Evolutionary conservation across 2,797 vertebrate genomes (phyloP), one percentile per base, ranked within the genome.

Genomic region (Cygnus olor): DNA sequence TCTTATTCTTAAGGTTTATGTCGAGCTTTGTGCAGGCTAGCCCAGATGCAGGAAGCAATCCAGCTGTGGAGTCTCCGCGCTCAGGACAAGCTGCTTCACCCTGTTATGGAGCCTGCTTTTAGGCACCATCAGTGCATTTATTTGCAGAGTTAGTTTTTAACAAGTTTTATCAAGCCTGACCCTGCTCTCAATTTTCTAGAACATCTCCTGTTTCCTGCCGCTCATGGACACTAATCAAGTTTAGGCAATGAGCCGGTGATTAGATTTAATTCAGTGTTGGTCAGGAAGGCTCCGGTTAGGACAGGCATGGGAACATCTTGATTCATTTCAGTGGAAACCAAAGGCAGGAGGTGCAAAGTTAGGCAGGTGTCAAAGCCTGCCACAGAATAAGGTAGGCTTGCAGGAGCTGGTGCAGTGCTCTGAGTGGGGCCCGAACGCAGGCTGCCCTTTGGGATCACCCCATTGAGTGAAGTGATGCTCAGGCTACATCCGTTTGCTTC

Each of bases 101-200:
- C 49, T 47, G 14, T 47, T 83, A 32, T 0, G 1, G 32, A 63
- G 22, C 58, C 17, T 91, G 54, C 42, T 95, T 90, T 84, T 72
- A 88, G 40, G 32, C 36, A 53, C 15, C 27, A 28, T 88, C 64
- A 81, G 14, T 34, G n/a, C 8, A 0, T 34, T 84, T 76, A 44
- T 42, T 94, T 83, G 18, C 91, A 93, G 66, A 92, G 85, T 36
- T 42, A 49, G 44, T 74, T 93, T 81, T 86, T 80, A 83, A 42
- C 68, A 76, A 45, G 58, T 77, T 87, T 85, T 72, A 84, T 91
- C 60, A 80, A 89, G 68, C 56, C 69, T 86, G 63, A n/a, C 25
- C 32, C 30, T 63, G 60, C 58, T 89, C 27, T 73, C 65, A 61
- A 11, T 90, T 90, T 80, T 76, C 11, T 70, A 78, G 65, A 70